Evolutionary conservation across 2,888 invertebrate species (phyloP).

Genomic region (Subacronicta megacephala): DNA sequence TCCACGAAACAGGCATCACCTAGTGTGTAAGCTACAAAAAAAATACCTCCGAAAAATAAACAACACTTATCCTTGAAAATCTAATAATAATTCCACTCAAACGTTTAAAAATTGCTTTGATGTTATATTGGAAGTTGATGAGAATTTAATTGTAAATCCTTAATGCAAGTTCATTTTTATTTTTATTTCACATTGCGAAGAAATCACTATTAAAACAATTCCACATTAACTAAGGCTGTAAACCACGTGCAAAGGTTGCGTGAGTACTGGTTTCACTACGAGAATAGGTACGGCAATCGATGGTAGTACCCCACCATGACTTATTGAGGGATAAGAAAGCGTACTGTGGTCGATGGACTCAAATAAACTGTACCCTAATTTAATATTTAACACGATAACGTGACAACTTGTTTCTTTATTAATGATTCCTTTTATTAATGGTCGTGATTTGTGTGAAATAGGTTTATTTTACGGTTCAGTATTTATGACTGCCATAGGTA

Average conservation of each 20-base stretch:
- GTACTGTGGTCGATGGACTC: conserved; percentile 33
- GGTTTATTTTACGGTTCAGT: no score
- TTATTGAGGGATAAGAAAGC: conserved; percentile 49
- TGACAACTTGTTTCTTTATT: conserved; percentile 1
- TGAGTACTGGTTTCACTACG: conserved; percentile 68
- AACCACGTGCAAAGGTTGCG: conserved; percentile 63
- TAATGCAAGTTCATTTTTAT: no score
- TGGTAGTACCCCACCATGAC: conserved; percentile 43
- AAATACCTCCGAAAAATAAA: no score
- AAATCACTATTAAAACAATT: conserved; percentile 30
- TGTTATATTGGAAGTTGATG: no score
- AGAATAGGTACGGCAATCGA: conserved; percentile 72
- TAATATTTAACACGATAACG: conserved; percentile 8
- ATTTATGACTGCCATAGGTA: no score
- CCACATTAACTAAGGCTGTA: conserved; percentile 30
- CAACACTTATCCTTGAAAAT: no score
- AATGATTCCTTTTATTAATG: neutral
- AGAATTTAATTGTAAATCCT: no score
- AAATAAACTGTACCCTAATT: conserved; percentile 17
- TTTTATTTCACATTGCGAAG: conserved; percentile 17
- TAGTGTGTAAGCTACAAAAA: no score
- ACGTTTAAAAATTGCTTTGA: no score
- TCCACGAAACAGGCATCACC: no score
- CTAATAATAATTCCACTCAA: no score
- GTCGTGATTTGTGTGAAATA: no score